These are phyloP conservation scores for Oscheius sp. DNA, from an alignment of 2,888 invertebrate species.

Conservation along the genomic window DNA sequence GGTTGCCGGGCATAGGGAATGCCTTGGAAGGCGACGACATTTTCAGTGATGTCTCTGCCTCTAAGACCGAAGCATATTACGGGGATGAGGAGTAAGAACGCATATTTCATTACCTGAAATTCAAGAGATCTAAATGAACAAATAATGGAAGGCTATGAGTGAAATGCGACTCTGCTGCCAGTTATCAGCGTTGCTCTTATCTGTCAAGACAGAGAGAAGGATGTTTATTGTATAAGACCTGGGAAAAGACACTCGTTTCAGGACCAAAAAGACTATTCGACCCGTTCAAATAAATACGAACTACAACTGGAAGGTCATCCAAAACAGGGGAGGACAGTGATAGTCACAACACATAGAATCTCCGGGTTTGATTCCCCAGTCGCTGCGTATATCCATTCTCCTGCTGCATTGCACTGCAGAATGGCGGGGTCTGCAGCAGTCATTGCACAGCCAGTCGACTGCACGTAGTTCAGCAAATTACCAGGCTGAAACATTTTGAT, in stretches of 20 bases:
- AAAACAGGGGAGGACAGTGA: not conserved
- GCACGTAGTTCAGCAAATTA: too few relatives aligned
- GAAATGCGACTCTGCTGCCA: not conserved
- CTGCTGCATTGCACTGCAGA: not conserved
- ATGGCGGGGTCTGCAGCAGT: too few relatives aligned
- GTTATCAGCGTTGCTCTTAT: not conserved
- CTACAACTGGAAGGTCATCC: not conserved
- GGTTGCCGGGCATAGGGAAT: constrained; percentile 31
- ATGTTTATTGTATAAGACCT: not conserved
- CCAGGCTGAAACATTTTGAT: too few relatives aligned
- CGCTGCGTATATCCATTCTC: not conserved
- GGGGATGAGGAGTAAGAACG: not conserved
- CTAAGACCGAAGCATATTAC: not conserved
- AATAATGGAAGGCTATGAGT: not conserved
- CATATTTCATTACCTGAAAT: not conserved
- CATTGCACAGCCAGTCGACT: too few relatives aligned
- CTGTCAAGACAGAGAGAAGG: not conserved
- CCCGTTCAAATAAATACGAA: not conserved
- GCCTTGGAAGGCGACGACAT: constrained; percentile 26
- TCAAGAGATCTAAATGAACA: not conserved
- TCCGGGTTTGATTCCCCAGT: not conserved
- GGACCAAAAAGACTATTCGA: not conserved
- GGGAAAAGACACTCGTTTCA: constrained; percentile 1
- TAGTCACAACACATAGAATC: not conserved
- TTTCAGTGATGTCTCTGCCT: constrained; percentile 11